Percentiles rank a stretch among this genome's conserved stretches.
These are phyloP conservation scores for Podarcis muralis DNA, from an alignment of 2,113 vertebrate genomes.

Conservation along the genomic window DNA sequence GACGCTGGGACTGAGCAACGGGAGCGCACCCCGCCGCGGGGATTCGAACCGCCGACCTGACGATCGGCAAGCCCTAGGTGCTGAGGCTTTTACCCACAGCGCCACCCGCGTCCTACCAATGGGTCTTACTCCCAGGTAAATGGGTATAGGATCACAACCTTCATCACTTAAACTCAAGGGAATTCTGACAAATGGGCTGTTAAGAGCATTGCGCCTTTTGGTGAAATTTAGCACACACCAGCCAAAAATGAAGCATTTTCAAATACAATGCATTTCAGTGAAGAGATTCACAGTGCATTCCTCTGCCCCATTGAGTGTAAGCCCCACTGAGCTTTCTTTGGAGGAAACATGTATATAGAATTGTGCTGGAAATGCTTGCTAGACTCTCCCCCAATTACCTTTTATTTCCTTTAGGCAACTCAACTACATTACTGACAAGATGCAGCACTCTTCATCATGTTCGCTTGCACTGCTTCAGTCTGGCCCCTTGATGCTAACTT, in stretches of 20 bases:
- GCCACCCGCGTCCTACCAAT: too few relatives aligned
- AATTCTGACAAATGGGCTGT: background rate
- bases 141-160: too few relatives aligned
- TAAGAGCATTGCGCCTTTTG: background rate
- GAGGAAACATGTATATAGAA: background rate
- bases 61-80: too few relatives aligned
- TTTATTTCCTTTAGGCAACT: background rate
- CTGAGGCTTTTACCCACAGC: too few relatives aligned
- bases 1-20: too few relatives aligned
- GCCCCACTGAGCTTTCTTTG: background rate
- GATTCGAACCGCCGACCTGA: too few relatives aligned
- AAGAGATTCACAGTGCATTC: background rate
- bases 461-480: background rate
- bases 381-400: too few relatives aligned
- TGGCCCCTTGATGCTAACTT: background rate
- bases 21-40: too few relatives aligned
- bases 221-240: background rate
- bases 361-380: background rate
- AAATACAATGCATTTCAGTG: background rate
- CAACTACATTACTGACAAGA: background rate
- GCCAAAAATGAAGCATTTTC: background rate
- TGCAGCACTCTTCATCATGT: too few relatives aligned
- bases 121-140: too few relatives aligned
- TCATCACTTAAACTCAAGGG: background rate
- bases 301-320: background rate